A percentile compares a stretch with the other conserved stretches of the same genome.
phyloP scores from a whole-genome alignment of 2,888 invertebrate genomes.

The Dicyrtoma fusca region DNA sequence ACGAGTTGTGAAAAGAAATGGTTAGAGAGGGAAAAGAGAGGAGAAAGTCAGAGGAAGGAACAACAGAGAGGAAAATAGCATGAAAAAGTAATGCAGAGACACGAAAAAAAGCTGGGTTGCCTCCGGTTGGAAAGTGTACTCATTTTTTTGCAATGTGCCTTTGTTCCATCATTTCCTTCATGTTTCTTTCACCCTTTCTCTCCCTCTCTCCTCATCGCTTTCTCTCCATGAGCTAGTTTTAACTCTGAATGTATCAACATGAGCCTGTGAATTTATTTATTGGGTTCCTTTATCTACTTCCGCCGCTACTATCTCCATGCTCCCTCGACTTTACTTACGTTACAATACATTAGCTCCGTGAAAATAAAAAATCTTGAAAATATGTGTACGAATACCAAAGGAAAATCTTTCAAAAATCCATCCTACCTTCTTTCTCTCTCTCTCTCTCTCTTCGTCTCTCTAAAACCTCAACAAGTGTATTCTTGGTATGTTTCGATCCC shows the following conservation, averaged over 20 bases:
- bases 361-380: constrained; percentile 4
- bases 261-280: constrained; percentile 18
- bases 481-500: background rate
- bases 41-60: background rate
- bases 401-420: too few species aligned
- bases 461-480: too few species aligned
- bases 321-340: too few species aligned
- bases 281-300: background rate
- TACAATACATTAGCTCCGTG: too few species aligned
- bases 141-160: background rate
- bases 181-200: constrained; percentile 13
- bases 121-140: constrained; percentile 7
- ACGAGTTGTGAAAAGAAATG: background rate
- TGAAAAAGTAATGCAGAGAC: constrained; percentile 20
- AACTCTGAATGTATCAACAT: constrained; percentile 19
- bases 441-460: too few species aligned
- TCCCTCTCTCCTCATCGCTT: background rate
- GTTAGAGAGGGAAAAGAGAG: constrained; percentile 12
- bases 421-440: too few species aligned
- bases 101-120: constrained; percentile 1
- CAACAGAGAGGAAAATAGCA: background rate
- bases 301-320: too few species aligned
- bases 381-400: background rate
- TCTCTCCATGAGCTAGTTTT: background rate
- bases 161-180: background rate